A percentile compares a stretch with the other conserved stretches of the same genome.
Evolutionary conservation across 2,888 invertebrate genomes (phyloP).

Genomic region (Dilophus febrilis): DNA sequence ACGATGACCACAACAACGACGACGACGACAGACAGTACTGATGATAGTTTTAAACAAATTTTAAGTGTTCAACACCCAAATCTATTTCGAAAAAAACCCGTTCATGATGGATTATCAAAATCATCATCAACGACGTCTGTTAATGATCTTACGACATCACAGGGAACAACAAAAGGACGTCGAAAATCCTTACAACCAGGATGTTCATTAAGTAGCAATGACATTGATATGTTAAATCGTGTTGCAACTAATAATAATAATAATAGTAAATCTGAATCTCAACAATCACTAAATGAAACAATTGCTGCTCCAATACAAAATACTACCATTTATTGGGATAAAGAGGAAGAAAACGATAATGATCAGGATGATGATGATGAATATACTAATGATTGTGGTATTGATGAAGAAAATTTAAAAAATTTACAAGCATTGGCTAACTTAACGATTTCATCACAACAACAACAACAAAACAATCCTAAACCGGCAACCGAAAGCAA

Average conservation of each 20-base stretch:
- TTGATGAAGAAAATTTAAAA: neutral
- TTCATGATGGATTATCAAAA: conserved; percentile 7
- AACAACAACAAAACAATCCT: neutral
- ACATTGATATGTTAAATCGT: conserved; percentile 39
- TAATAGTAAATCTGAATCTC: no score
- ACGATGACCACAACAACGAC: neutral
- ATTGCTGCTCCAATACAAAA: neutral
- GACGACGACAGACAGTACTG: neutral
- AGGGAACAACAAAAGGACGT: conserved; percentile 20
- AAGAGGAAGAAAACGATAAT: conserved; percentile 31
- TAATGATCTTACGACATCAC: no score
- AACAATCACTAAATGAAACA: conserved; percentile 11
- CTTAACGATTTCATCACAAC: neutral
- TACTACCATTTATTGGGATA: conserved; percentile 21
- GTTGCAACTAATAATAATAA: conserved; percentile 29
- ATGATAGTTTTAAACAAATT: neutral
- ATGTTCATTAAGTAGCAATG: conserved; percentile 34
- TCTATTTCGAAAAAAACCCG: neutral
- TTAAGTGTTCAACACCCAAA: conserved; percentile 1
- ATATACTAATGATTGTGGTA: conserved; percentile 1
- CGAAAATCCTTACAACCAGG: conserved; percentile 41
- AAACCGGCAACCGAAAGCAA: no score
- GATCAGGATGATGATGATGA: conserved; percentile 25
- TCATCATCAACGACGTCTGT: conserved; percentile 11
- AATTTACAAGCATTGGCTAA: no score